Evolutionary conservation across 2,888 invertebrate species (phyloP), one percentile per base, ranked within the genome.

Genomic region (Heliconius sara): DNA sequence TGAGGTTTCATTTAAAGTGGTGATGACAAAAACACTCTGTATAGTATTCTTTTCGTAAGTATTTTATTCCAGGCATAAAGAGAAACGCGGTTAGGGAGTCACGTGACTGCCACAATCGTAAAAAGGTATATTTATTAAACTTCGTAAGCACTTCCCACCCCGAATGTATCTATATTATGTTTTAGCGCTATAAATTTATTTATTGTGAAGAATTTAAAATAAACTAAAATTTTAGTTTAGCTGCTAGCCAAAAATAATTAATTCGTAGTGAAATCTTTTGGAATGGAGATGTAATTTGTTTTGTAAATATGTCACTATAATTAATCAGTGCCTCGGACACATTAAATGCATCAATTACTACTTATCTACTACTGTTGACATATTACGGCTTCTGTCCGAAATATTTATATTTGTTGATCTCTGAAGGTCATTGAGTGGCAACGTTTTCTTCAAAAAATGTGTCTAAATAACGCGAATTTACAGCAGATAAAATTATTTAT

Each of bases 101-200:
- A 27, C 43, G 70, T 43, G 70, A 47, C 16, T 47, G 43, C 43
- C 47, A 70, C 25, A 19, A 70, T 25, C 70, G 70, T 70, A 70
- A 47, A 70, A 43, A 70, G 9, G 43, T 9, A 27, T 70, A 47
- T 70, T 70, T 70, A 70, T 47, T 47, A 70, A 19, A 47, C 43
- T 70, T 25, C 27, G 47, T 43, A 70, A 39, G 25, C 16, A 70
- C 43, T 43, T 70, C 12, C 47, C 25, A 70, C 1, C n/a, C 9
- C 16, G 16, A 43, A 47, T 47, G 25, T 47, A 2, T 47, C 47
- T 43, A 25, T 7, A 19, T 19, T 67, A 22, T 67, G 22, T 22
- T 67, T 34, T 27, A 7, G 30, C 19, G 19, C 0, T 27, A 30
- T 16, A 66, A 30, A 13, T 27, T 13, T 25, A 27, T 63, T 27